Percentiles rank a stretch among this genome's conserved stretches.
phyloP scores from a whole-genome alignment of 2,888 invertebrate species.

The Polia nebulosa region DNA sequence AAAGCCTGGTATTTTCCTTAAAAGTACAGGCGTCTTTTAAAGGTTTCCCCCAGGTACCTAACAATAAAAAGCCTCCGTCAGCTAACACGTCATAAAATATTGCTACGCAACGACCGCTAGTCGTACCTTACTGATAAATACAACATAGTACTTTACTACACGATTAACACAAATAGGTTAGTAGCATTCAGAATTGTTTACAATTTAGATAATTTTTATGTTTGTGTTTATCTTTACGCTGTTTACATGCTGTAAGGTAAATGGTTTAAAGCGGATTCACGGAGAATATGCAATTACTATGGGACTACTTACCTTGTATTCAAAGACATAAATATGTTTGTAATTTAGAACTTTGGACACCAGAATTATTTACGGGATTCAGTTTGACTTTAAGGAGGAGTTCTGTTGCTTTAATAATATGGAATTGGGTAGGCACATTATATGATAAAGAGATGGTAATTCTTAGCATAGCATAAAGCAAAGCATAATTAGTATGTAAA shows the following conservation, averaged over 20 bases:
- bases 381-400: too few species aligned
- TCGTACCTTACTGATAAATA: not conserved
- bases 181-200: slow-evolving; percentile 20
- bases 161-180: slow-evolving; percentile 29
- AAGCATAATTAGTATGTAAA: too few species aligned
- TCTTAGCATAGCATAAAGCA: too few species aligned
- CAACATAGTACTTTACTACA: slow-evolving; percentile 45
- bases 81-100: slow-evolving; percentile 1
- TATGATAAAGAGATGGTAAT: too few species aligned
- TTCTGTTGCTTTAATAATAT: too few species aligned
- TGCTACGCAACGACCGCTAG: not conserved
- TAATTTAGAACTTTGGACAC: not conserved
- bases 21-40: too few species aligned
- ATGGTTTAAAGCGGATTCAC: slow-evolving; percentile 2
- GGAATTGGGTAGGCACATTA: too few species aligned
- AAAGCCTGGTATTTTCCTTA: too few species aligned
- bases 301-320: not conserved
- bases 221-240: slow-evolving; percentile 13
- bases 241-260: not conserved
- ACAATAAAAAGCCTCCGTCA: not conserved
- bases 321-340: not conserved
- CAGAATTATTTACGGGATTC: too few species aligned
- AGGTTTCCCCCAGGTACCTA: too few species aligned
- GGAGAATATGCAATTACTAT: not conserved
- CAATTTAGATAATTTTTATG: slow-evolving; percentile 35